Evolutionary conservation across 1,140 invertebrate species (phyloP).

Genomic region (Nomia melanderi): DNA sequence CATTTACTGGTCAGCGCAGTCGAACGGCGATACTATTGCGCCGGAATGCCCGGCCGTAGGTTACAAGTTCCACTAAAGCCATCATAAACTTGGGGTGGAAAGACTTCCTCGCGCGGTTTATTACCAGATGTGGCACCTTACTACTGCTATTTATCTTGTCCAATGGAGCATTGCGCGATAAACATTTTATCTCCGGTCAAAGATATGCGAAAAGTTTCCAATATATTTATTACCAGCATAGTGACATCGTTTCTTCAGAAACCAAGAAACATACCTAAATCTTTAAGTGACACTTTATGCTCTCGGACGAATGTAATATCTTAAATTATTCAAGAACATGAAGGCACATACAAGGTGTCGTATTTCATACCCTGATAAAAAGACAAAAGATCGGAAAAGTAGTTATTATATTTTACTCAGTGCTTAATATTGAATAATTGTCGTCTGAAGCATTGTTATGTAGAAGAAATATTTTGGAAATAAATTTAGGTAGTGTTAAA

Average conservation of each 20-base stretch:
- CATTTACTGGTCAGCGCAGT: neutral
- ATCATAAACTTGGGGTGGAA: neutral
- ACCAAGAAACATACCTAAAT: neutral
- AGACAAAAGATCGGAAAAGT: too few species aligned
- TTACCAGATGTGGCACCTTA: conserved; percentile 1
- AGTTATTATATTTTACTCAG: too few species aligned
- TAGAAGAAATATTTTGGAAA: too few species aligned
- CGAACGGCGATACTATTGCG: neutral
- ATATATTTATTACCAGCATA: neutral
- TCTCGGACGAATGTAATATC: too few species aligned
- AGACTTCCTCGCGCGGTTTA: neutral
- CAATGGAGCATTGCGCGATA: neutral
- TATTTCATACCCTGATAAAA: too few species aligned
- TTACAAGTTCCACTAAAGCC: conserved; percentile 2
- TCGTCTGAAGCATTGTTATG: too few species aligned
- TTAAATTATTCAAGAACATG: too few species aligned
- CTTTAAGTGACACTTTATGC: too few species aligned
- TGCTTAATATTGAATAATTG: too few species aligned
- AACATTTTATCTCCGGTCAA: neutral
- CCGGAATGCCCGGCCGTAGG: neutral
- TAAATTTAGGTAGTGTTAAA: too few species aligned
- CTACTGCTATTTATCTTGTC: neutral
- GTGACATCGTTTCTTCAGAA: neutral
- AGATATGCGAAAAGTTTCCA: neutral
- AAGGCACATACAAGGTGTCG: too few species aligned